Evolutionary conservation across 2,797 vertebrate species (phyloP).

Genomic region (Tragelaphus oryx): DNA sequence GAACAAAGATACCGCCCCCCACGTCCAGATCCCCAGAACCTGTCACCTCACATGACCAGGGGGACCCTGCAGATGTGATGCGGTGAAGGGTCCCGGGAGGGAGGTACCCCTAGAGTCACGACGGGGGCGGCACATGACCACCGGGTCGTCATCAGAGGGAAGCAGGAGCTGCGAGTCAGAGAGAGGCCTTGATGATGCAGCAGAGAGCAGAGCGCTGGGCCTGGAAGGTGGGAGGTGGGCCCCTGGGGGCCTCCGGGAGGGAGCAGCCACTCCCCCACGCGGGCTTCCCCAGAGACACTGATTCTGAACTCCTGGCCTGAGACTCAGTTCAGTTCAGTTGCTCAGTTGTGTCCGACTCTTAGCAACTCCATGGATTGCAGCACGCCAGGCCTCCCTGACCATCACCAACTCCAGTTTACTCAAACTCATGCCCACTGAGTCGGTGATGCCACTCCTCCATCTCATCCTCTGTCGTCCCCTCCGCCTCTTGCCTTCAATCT

Average conservation of each 20-base stretch:
- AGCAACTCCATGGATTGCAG: background rate
- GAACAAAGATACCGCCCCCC: background rate
- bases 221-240: no score
- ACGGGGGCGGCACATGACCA: no score
- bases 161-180: background rate
- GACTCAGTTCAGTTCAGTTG: background rate
- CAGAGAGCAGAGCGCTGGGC: background rate
- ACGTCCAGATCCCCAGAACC: background rate
- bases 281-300: background rate
- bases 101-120: background rate
- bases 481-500: background rate
- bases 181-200: background rate
- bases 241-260: fast-evolving
- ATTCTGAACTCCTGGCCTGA: background rate
- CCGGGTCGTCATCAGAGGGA: background rate
- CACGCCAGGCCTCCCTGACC: background rate
- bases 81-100: background rate
- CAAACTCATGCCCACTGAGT: background rate
- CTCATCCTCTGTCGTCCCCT: background rate
- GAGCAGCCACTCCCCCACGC: background rate
- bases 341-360: background rate
- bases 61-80: background rate
- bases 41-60: background rate
- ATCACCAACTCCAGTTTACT: background rate
- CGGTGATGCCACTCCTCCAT: background rate